Evolutionary conservation across 2,113 vertebrate species (phyloP).

Genomic region (Melierax canorus): DNA sequence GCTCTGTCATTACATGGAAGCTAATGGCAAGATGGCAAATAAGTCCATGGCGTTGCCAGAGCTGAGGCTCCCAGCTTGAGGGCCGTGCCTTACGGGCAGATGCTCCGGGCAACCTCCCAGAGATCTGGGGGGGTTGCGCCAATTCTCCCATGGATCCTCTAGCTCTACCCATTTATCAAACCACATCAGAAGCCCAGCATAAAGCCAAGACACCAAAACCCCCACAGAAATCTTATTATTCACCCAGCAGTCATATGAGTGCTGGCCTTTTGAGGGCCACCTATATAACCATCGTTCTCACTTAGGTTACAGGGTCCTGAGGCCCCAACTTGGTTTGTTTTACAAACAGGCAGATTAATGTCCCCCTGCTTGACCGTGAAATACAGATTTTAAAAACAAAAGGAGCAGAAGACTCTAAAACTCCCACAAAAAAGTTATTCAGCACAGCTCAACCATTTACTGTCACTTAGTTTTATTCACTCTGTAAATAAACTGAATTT

Average conservation of each 20-base stretch:
- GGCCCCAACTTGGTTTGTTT: not conserved
- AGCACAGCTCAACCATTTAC: not conserved
- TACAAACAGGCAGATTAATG: not conserved
- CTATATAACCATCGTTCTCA: not conserved
- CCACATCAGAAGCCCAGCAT: not conserved
- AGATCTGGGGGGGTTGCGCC: not conserved
- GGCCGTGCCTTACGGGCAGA: not conserved
- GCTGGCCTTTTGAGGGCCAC: not conserved
- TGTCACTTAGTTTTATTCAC: not conserved
- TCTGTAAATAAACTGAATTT: not conserved
- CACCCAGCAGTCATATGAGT: not conserved
- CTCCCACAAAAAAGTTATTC: not conserved
- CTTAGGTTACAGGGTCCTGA: not conserved
- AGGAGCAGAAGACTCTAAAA: not conserved
- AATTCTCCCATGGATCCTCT: not conserved
- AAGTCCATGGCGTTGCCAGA: not conserved
- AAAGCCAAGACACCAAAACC: not conserved
- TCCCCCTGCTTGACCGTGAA: not conserved
- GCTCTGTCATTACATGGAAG: not conserved
- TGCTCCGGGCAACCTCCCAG: slow-evolving; percentile 11
- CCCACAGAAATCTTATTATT: not conserved
- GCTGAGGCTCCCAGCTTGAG: not conserved
- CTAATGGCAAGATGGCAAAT: not conserved
- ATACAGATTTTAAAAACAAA: not conserved
- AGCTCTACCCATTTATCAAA: slow-evolving; percentile 38